These are phyloP conservation scores for Abscondita cerata DNA, from an alignment of 2,888 invertebrate genomes.

Conservation along the genomic window DNA sequence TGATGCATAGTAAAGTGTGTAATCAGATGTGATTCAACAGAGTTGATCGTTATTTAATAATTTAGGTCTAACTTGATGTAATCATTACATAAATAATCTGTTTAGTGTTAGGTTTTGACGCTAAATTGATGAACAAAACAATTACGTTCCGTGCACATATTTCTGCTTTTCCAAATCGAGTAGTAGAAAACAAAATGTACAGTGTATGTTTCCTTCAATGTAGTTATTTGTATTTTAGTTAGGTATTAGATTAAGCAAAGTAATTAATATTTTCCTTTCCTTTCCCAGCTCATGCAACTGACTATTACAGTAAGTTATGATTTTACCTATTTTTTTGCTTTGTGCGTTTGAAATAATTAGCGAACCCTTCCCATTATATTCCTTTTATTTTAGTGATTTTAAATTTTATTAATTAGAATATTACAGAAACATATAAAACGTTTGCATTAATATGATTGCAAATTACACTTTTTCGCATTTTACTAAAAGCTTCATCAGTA, in stretches of 20 bases:
- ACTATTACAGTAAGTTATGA: conserved; percentile 98
- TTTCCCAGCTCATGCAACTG: conserved; percentile 90
- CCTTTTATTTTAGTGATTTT: conserved; percentile 19
- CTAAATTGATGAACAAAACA: too few species aligned
- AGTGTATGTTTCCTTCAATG: conserved; percentile 41
- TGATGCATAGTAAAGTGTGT: too few species aligned
- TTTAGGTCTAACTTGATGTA: too few species aligned
- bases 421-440: not conserved
- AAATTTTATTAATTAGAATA: conserved; percentile 9
- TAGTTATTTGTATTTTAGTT: conserved; percentile 50
- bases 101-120: too few species aligned
- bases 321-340: conserved; percentile 59
- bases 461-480: too few species aligned
- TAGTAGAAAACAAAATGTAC: not conserved
- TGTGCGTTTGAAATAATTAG: conserved; percentile 37
- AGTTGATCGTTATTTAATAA: too few species aligned
- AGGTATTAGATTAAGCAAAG: conserved; percentile 45
- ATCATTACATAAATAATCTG: too few species aligned
- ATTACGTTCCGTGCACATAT: too few species aligned
- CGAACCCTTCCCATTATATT: conserved; percentile 12
- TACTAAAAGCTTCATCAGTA: too few species aligned
- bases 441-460: too few species aligned
- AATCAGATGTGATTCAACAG: too few species aligned
- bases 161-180: too few species aligned
- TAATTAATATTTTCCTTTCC: conserved; percentile 54